These are phyloP conservation scores for Chirona hameri DNA, from an alignment of 2,888 invertebrate species.

Conservation along the genomic window DNA sequence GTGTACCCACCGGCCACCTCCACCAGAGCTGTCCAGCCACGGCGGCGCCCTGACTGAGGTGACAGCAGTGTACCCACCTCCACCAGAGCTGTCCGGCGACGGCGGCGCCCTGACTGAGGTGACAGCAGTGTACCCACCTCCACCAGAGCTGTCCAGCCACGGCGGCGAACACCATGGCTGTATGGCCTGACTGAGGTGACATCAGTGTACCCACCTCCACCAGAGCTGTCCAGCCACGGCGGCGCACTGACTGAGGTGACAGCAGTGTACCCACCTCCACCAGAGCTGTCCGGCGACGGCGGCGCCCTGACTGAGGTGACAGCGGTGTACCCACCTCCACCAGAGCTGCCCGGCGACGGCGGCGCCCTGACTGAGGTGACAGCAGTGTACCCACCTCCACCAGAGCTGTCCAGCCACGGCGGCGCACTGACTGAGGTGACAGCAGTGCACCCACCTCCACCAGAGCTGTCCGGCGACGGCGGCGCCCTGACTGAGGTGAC, in stretches of 20 bases:
- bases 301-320: constrained; percentile 54
- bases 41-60: constrained; percentile 59
- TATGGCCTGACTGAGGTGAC: no score
- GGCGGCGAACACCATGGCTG: constrained; percentile 76
- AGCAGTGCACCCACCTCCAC: constrained; percentile 81
- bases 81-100: constrained; percentile 66
- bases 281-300: constrained; percentile 70
- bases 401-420: constrained; percentile 70
- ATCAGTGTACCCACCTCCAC: constrained; percentile 46
- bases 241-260: constrained; percentile 52
- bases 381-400: constrained; percentile 46
- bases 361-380: constrained; percentile 54
- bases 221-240: constrained; percentile 70
- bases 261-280: constrained; percentile 46
- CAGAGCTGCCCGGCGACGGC: constrained; percentile 70
- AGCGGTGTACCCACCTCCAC: constrained; percentile 46
- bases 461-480: no score
- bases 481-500: no score
- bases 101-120: constrained; percentile 59
- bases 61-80: constrained; percentile 45
- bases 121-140: constrained; percentile 45
- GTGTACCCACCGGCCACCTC: constrained; percentile 48
- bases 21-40: constrained; percentile 66
- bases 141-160: constrained; percentile 66
- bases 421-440: no score